These are phyloP conservation scores for Nicator chloris DNA, from an alignment of 2,113 vertebrate genomes.

Conservation along the genomic window DNA sequence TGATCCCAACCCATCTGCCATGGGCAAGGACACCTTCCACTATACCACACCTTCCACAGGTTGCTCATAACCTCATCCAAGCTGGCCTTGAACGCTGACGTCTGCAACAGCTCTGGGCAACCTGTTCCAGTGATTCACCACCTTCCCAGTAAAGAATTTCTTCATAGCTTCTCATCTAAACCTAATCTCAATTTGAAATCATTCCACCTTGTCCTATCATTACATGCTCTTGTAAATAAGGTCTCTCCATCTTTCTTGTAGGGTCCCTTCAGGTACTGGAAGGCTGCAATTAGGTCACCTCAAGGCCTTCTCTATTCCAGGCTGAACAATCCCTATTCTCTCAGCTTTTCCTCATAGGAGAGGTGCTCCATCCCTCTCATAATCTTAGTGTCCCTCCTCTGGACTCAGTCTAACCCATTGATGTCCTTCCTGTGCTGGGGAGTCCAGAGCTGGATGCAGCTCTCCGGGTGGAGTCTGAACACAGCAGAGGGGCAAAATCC, in stretches of 20 bases:
- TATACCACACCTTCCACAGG: not conserved
- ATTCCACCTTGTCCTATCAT: not conserved
- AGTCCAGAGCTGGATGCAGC: not conserved
- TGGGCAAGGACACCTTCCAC: not conserved
- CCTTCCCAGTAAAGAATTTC: not conserved
- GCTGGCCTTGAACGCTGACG: not conserved
- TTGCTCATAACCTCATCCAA: not conserved
- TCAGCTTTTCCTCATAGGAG: no score
- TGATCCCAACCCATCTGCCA: not conserved
- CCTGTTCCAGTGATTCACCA: not conserved
- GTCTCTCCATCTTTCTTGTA: not conserved
- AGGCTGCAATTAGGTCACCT: no score
- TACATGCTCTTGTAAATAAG: not conserved
- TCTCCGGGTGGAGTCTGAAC: not conserved
- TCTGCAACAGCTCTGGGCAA: not conserved
- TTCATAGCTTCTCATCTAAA: not conserved
- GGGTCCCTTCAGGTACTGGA: not conserved
- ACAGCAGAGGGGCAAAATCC: not conserved
- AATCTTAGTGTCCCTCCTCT: not conserved
- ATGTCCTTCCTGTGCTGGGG: not conserved
- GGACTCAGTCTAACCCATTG: accelerated
- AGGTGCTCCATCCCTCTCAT: not conserved
- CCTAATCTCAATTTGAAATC: not conserved
- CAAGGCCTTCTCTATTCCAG: not conserved
- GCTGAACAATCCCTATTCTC: not conserved